Evolutionary conservation across 1,140 invertebrate species (phyloP).

Genomic region (Cydia amplana): DNA sequence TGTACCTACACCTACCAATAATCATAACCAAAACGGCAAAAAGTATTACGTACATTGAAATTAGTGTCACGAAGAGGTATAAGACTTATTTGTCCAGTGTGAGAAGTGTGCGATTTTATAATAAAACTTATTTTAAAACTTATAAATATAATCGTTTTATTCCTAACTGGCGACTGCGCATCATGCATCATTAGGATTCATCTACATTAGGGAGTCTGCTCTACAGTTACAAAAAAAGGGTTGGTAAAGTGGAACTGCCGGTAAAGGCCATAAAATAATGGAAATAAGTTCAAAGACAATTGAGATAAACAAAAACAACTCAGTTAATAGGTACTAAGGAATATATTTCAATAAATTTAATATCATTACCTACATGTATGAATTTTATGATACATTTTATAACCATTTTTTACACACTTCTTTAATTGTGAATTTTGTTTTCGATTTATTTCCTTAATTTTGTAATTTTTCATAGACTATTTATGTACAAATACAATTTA

Average conservation of each 20-base stretch:
- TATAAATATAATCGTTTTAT: slow-evolving; percentile 34
- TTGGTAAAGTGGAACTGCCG: too few species aligned
- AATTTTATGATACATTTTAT: slow-evolving; percentile 59
- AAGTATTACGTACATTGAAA: slow-evolving; percentile 34
- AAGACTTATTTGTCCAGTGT: slow-evolving; percentile 59
- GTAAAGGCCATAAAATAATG: too few species aligned
- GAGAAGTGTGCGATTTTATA: slow-evolving; percentile 53
- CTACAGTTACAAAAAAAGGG: too few species aligned
- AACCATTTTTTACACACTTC: slow-evolving; percentile 53
- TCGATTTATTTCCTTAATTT: slow-evolving; percentile 1
- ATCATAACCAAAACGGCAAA: not conserved
- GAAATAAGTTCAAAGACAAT: not conserved
- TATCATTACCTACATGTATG: slow-evolving; percentile 53
- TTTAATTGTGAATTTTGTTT: slow-evolving; percentile 40
- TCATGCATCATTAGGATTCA: not conserved
- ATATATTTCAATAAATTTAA: slow-evolving; percentile 71
- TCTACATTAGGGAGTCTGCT: too few species aligned
- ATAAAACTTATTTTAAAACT: slow-evolving; percentile 50
- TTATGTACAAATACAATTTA: slow-evolving; percentile 31
- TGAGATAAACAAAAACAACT: slow-evolving; percentile 36
- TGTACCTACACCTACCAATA: not conserved
- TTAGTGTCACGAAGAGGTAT: slow-evolving; percentile 55
- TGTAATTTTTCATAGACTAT: not conserved
- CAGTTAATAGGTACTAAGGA: slow-evolving; percentile 48
- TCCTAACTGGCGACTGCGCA: not conserved